Evolutionary conservation across 2,797 vertebrate genomes (phyloP).

Genomic region (Lepus townsendii): DNA sequence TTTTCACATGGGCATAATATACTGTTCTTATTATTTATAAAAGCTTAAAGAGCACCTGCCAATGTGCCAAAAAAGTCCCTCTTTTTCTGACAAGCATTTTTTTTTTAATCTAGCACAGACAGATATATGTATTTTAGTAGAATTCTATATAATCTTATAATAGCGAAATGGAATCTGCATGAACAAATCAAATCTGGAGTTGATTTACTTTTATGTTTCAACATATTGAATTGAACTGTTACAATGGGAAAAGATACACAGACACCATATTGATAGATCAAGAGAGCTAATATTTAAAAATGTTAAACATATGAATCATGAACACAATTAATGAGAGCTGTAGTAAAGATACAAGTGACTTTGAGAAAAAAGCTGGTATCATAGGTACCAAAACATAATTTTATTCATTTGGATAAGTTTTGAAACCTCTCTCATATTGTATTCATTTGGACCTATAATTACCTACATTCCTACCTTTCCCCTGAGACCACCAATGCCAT

Average conservation of each 20-base stretch:
- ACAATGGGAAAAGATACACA: conserved; percentile 18
- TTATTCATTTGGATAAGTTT: conserved; percentile 56
- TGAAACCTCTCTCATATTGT: background rate
- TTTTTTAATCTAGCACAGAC: conserved; percentile 56
- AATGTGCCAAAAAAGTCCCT: conserved; percentile 12
- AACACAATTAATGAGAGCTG: conserved; percentile 24
- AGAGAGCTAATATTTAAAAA: conserved; percentile 67
- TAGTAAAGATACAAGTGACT: conserved; percentile 18
- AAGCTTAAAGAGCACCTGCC: conserved; percentile 49
- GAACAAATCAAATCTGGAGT: conserved; percentile 53
- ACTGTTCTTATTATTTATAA: conserved; percentile 51
- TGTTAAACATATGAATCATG: conserved; percentile 38
- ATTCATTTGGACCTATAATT: background rate
- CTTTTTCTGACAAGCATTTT: conserved; percentile 60
- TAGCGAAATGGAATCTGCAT: conserved; percentile 11
- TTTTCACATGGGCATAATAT: conserved; percentile 29
- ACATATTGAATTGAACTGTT: conserved; percentile 41
- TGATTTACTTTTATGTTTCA: conserved; percentile 72
- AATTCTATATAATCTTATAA: conserved; percentile 52
- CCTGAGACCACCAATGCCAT: background rate
- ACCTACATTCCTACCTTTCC: background rate
- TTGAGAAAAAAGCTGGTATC: conserved; percentile 7
- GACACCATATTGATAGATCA: conserved; percentile 48
- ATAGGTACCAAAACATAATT: conserved; percentile 27
- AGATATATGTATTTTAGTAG: conserved; percentile 24